Base-by-base conservation (phyloP, 2,888 invertebrate genomes). In the Tricholauxania praeusta region DNA sequence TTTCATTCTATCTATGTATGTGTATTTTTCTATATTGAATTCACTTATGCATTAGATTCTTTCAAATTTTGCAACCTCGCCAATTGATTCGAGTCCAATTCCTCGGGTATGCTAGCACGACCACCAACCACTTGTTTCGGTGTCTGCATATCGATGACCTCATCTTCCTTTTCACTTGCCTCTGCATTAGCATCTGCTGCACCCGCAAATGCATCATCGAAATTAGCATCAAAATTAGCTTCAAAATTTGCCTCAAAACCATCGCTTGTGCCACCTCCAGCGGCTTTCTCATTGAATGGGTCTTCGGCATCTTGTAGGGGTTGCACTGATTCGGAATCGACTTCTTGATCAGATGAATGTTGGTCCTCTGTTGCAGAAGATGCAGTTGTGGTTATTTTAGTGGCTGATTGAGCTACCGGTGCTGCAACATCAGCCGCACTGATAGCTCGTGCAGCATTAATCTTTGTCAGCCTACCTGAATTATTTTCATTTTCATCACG, bases 41-140 rank as follows among this genome's bases (percentile, higher is more conserved):
- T n/a, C 66, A 53, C 78, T 88, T 94, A 96, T 89, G 96, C 96
- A 88, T 96, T 96, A 75, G 96, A 96, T 88, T 96, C 96, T 87
- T 96, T 96, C 74, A 96, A 90, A 85, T 94, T 94, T 84, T 96
- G 95, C 81, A 96, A 91, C 85, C 95, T 91, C 75, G 95, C 96
- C 81, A 96, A 90, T 86, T 96, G 96, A 84, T 95, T 94, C 47
- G 95, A 94, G 82, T 95, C 96, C 76, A 96, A 89, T 87, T 96
- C 96, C 87, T 96, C 96, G 53, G 96, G 96, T 85, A 96, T 94
- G 81, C 93, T 94, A 74, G 94, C 94, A 73, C 94, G 89, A 62
- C 94, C 94, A 39, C 93, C 94, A 14, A 93, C 92, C 2, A 93
- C 91, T 78, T 92, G 92, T 65, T 91, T 90, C n/a, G 92, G 92